Base-by-base conservation (phyloP, 2,113 vertebrate species). In the Neolamprologus tretocephalus region DNA sequence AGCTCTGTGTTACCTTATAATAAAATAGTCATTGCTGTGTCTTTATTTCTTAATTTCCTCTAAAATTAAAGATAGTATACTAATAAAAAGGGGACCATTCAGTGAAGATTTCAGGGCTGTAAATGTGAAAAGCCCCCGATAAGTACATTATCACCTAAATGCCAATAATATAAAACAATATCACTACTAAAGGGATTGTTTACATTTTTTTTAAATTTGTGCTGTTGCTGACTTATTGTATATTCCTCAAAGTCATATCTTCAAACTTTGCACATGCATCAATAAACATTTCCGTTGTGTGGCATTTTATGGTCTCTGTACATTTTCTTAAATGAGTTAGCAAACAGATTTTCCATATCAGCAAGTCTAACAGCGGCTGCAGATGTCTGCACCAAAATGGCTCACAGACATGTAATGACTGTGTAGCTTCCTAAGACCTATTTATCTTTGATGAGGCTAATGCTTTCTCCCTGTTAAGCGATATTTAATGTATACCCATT, bases 231-330 rank as follows among this genome's bases (percentile, higher is more conserved):
- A 86, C 53, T 33, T 84, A 75, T 83, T 93, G 81, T 86, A 31
- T 82, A 55, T 86, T 85, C 75, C 83, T 85, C 40, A 33, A 47
- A 91, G 57, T 82, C 80, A 85, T 71, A 86, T 85, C 40, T 83
- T 58, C 51, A 80, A 73, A 89, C 55, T 68, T 84, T 88, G 89
- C 88, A 89, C 85, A 89, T 61, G 79, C 80, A 88, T 95, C 91
- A 95, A 95, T 95, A 96, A 96, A 95, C 73, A 83, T 90, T 89
- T 95, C 89, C 71, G 81, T 88, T 83, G 66, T 89, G 89, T 85
- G 82, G 58, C 85, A 86, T 75, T 90, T 83, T 28, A 80, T 55
- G 82, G 73, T 88, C 47, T 91, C 73, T 89, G 81, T 89, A 58
- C 78, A 85, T 92, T 92, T 86, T 78, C 82, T 89, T 89, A 84